Evolutionary conservation across 2,113 vertebrate genomes (phyloP), one percentile per base, ranked within the genome.

Genomic region (Xiphorhynchus elegans): DNA sequence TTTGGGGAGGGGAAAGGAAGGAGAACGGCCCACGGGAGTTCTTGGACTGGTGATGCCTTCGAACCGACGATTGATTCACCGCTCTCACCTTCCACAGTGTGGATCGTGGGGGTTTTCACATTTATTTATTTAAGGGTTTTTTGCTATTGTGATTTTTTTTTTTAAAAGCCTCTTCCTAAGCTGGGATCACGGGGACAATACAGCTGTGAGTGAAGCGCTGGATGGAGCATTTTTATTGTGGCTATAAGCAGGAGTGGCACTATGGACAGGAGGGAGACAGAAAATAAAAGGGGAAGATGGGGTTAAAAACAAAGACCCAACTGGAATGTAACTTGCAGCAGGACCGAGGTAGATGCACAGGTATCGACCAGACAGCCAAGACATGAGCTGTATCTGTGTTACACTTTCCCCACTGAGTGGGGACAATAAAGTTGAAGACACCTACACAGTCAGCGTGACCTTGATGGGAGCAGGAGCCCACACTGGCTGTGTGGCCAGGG

Each of bases 371-470:
- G 64, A 59, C 29, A n/a, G 33, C 53, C 90, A 18, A 39, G 74
- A 76, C 82, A 87, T 60, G 53, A 87, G 80, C 81, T 88, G 73
- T 92, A 86, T 91, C 90, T 82, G 80, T 84, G 69, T 85, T 75
- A 67, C 40, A 66, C 74, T 96, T 87, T 93, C 76, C 88, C 95
- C 87, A 90, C 84, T 83, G 80, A 39, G 68, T 90, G 83, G 96
- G 78, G 95, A 95, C 66, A 95, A 94, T 88, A 81, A 74, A 59
- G 78, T 58, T 1, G 4, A 95, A 87, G 94, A 89, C 78, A 79
- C 68, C 62, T 53, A 68, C 86, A 8, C 21, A 82, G 85, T 86
- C 83, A 84, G 26, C 4, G 1, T 64, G 78, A 83, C 70, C 75
- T 73, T 77, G 89, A 64, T 73, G 8, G 23, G 76, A 87, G 58